Evolutionary conservation across 2,113 vertebrate genomes (phyloP).

Genomic region (Tupaia chinensis): DNA sequence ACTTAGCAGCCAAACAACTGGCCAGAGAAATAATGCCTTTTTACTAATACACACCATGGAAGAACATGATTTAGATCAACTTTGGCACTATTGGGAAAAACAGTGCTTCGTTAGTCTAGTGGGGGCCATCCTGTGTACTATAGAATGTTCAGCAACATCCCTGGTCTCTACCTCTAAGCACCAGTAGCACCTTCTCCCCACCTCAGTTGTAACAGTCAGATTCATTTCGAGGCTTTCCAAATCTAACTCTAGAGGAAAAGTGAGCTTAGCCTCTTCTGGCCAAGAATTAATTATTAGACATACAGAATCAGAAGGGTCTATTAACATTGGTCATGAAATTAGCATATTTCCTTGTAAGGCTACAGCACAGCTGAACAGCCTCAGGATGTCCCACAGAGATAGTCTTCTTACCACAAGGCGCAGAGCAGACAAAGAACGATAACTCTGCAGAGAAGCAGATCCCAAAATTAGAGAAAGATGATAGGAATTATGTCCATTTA

Average conservation of each 20-base stretch:
- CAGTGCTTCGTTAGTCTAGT: background rate
- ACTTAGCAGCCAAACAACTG: background rate
- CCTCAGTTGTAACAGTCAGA: background rate
- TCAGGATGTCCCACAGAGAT: background rate
- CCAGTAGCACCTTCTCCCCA: background rate
- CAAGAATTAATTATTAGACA: background rate
- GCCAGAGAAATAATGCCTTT: background rate
- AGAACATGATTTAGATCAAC: background rate
- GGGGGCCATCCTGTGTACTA: accelerated
- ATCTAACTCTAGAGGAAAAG: accelerated
- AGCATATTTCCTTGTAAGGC: background rate
- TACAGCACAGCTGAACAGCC: background rate
- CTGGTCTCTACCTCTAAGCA: background rate
- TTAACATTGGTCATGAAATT: background rate
- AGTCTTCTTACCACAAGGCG: background rate
- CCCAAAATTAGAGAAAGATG: background rate
- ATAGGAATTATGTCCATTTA: background rate
- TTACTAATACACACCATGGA: background rate
- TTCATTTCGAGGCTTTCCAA: background rate
- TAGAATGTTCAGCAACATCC: background rate
- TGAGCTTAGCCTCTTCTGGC: background rate
- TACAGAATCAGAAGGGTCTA: background rate
- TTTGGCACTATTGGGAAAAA: background rate
- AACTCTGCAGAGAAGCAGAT: background rate
- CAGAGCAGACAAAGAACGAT: background rate